Conservation (phyloP, 1,140 invertebrate species). For the Marisa cornuarietis region DNA sequence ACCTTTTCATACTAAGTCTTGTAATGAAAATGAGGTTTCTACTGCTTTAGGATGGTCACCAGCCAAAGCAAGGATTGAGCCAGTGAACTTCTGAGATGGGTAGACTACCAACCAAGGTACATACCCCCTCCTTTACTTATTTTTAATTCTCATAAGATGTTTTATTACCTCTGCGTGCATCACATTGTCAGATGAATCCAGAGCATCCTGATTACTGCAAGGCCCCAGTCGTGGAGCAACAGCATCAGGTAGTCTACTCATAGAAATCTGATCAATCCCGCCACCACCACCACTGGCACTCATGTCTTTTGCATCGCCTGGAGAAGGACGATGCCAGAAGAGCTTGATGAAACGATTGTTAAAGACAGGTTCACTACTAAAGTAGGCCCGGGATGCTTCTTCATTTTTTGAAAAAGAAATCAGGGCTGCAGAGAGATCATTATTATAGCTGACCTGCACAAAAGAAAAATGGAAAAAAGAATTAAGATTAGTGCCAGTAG, state of each 20-base stretch:
- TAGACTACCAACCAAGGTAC: no score
- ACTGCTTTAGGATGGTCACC: no score
- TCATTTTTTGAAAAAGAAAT: conserved; percentile 88
- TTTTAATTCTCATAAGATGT: no score
- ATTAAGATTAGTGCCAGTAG: neutral
- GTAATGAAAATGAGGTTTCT: no score
- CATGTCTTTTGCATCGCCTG: neutral
- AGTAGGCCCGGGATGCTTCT: conserved; percentile 91
- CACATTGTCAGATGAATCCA: no score
- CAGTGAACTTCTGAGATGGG: no score
- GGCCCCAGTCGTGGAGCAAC: conserved; percentile 10
- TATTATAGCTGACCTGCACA: conserved; percentile 81
- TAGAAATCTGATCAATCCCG: neutral
- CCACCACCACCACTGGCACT: neutral
- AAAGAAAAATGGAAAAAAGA: neutral
- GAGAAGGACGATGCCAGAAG: conserved; percentile 71
- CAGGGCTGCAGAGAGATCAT: conserved; percentile 90
- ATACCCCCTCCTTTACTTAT: no score
- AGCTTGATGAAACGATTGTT: conserved; percentile 86
- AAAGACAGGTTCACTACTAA: conserved; percentile 93
- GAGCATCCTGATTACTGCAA: no score
- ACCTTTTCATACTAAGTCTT: no score
- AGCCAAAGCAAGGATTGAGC: no score
- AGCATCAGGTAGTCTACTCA: conserved; percentile 17
- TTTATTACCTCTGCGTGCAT: no score